Percentiles rank a stretch among this genome's conserved stretches.
Evolutionary conservation across 2,888 invertebrate genomes (phyloP).

Genomic region (Neuroscelio doddi): DNA sequence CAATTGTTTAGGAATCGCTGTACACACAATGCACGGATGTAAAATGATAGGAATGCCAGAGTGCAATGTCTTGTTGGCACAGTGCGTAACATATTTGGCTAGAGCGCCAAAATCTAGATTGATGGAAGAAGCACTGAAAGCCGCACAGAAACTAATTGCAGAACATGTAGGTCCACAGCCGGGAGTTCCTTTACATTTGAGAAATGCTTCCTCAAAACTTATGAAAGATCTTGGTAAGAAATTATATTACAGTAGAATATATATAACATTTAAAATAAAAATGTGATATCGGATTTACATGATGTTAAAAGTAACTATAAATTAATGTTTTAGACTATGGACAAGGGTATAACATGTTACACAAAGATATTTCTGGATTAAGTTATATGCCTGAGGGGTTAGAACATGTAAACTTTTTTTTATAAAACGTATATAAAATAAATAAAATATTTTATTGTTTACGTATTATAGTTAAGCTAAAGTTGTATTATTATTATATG

Average conservation of each 20-base stretch:
- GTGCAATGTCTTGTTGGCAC: conserved; percentile 83
- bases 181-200: conserved; percentile 82
- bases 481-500: no score
- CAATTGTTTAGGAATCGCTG: conserved; percentile 77
- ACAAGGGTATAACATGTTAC: conserved; percentile 75
- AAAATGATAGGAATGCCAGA: conserved; percentile 89
- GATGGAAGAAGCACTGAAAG: conserved; percentile 75
- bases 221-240: conserved; percentile 81
- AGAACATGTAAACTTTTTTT: conserved; percentile 77
- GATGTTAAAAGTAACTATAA: no score
- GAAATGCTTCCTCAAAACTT: conserved; percentile 84
- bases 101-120: conserved; percentile 81
- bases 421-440: conserved; percentile 15
- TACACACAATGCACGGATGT: conserved; percentile 85
- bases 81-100: conserved; percentile 84
- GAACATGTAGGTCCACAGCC: conserved; percentile 81
- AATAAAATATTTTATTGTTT: no score
- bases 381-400: conserved; percentile 81
- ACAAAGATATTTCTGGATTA: conserved; percentile 75
- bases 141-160: conserved; percentile 77
- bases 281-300: no score
- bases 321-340: conserved; percentile 76
- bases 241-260: conserved; percentile 9
- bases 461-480: no score
- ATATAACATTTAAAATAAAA: no score